Evolutionary conservation across 2,113 vertebrate species (phyloP).

Genomic region (Leptobrachium ailaonicum): DNA sequence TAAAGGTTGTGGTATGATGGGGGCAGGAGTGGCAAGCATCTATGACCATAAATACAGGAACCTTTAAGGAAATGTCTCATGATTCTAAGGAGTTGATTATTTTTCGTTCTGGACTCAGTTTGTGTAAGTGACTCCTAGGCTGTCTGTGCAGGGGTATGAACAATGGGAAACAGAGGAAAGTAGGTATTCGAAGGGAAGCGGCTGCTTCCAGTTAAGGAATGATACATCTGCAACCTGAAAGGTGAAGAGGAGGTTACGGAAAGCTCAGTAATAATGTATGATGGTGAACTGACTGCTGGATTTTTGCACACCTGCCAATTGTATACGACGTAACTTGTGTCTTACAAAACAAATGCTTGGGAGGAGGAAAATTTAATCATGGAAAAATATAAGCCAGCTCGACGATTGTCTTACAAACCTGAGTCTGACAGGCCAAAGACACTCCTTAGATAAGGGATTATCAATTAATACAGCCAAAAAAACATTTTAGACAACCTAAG

Average conservation of each 20-base stretch:
- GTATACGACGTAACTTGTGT: background rate
- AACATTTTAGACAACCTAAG: no score
- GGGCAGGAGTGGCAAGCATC: no score
- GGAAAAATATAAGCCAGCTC: slow-evolving; percentile 20
- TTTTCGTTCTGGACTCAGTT: no score
- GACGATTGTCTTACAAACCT: background rate
- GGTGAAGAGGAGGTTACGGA: slow-evolving; percentile 53
- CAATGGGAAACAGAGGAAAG: slow-evolving; percentile 38
- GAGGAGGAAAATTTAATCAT: background rate
- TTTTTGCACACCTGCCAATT: slow-evolving; percentile 3
- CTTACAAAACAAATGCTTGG: background rate
- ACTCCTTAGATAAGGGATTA: background rate
- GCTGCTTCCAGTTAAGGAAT: slow-evolving; percentile 48
- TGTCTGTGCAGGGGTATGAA: background rate
- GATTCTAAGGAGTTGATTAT: no score
- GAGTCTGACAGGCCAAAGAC: background rate
- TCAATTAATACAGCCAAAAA: background rate
- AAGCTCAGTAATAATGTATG: slow-evolving; percentile 61
- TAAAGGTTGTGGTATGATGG: no score
- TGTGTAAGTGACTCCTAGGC: slow-evolving; percentile 19
- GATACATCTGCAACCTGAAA: slow-evolving; percentile 47
- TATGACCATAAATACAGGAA: no score
- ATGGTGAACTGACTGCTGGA: slow-evolving; percentile 13
- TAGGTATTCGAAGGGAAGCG: background rate
- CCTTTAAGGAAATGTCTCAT: no score